A percentile compares a stretch with the other conserved stretches of the same genome.
Conservation (phyloP, 2,797 vertebrate genomes). For the Apogon hyalosoma region DNA sequence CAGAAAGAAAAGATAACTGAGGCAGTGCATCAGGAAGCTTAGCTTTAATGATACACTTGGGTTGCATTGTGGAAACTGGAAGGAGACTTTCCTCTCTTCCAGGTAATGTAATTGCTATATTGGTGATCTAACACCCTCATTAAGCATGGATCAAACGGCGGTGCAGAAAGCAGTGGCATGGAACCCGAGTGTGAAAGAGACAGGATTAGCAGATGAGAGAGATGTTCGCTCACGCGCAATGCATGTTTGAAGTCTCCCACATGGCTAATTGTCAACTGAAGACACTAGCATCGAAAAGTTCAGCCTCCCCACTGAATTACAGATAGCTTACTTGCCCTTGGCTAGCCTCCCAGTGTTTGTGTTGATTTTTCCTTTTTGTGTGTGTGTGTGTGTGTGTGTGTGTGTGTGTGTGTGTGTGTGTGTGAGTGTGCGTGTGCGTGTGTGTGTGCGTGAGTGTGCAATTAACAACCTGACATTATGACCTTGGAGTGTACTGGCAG, state of each 20-base stretch:
- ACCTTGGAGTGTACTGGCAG: constrained; percentile 50
- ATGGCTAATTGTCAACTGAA: constrained; percentile 67
- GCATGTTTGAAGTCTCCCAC: constrained; percentile 72
- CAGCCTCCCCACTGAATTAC: constrained; percentile 64
- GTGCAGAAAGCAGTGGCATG: constrained; percentile 56
- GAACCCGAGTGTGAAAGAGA: constrained; percentile 70
- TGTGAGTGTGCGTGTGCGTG: no score
- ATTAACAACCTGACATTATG: constrained; percentile 66
- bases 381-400: background rate
- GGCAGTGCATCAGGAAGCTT: constrained; percentile 38
- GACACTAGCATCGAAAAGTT: constrained; percentile 60
- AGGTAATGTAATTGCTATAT: constrained; percentile 75
- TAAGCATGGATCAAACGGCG: constrained; percentile 79
- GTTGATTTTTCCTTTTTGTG: constrained; percentile 40
- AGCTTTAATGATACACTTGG: constrained; percentile 50
- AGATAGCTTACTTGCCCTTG: constrained; percentile 61
- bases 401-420: background rate
- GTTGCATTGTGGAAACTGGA: constrained; percentile 44
- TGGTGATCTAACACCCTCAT: constrained; percentile 80
- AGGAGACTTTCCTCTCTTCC: constrained; percentile 56
- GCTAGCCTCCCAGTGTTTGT: constrained; percentile 61
- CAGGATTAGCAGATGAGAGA: constrained; percentile 77
- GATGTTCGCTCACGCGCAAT: constrained; percentile 56
- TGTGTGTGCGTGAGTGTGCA: no score
- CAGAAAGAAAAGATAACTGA: constrained; percentile 24